Evolutionary conservation across 2,113 vertebrate species (phyloP).

Genomic region (Pterocles orientalis): DNA sequence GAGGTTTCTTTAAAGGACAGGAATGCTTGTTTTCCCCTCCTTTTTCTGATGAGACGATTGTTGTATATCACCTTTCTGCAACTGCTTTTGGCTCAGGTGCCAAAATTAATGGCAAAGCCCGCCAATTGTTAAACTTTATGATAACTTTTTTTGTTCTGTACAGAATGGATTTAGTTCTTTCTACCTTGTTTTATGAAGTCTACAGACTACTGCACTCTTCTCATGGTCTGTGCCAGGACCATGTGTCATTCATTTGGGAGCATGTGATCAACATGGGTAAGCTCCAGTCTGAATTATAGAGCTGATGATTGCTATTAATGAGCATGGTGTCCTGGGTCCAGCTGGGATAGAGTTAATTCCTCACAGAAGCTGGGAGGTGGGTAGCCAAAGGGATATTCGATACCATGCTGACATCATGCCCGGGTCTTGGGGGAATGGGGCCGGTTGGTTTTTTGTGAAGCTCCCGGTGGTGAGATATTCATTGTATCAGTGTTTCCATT

Average conservation of each 20-base stretch:
- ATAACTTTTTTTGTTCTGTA: background rate
- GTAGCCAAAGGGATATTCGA: no score
- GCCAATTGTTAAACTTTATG: background rate
- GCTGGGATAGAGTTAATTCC: no score
- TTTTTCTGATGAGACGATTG: background rate
- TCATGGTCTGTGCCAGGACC: background rate
- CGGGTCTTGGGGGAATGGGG: no score
- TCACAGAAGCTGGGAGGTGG: no score
- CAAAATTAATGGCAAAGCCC: background rate
- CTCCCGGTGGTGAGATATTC: no score
- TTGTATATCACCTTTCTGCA: background rate
- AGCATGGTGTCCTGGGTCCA: no score
- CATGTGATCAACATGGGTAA: background rate
- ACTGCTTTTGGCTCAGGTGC: background rate
- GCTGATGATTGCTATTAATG: slow-evolving; percentile 5
- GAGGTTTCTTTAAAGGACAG: background rate
- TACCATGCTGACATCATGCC: no score
- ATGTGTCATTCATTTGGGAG: background rate
- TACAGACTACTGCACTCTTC: background rate
- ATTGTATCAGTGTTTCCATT: no score
- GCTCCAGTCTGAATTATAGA: background rate
- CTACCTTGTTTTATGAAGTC: background rate
- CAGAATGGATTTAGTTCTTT: background rate
- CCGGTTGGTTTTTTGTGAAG: no score
- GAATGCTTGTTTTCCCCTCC: background rate